Base-by-base conservation (phyloP, 2,888 invertebrate genomes). In the Andrena haemorrhoa region DNA sequence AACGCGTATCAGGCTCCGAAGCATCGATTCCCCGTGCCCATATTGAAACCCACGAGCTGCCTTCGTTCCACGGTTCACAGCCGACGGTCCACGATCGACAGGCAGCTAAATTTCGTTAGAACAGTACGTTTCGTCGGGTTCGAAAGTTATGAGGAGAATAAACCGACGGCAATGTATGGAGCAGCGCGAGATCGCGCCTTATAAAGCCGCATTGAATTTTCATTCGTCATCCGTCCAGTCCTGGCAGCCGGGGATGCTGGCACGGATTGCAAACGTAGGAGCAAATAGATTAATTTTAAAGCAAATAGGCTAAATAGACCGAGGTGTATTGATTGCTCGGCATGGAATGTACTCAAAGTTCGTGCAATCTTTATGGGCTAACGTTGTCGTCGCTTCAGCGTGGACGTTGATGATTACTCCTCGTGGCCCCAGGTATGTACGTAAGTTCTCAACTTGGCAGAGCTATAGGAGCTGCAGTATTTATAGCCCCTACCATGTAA, bases 271-370 rank as follows among this genome's bases (percentile, higher is more conserved):
- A 16, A 73, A 63, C 51, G 47, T 1, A 20, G 51, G 51, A 65
- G 82, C 77, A 75, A 75, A 73, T 64, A 74, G 33, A 49, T 35
- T 66, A 69, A 83, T 81, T 41, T 77, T 53, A 70, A 74, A 77
- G 79, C 65, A 71, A 86, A 79, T 75, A 71, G 70, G 68, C 71
- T 53, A 81, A 83, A 77, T 61, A 77, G 58, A 49, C 49, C 61
- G 51, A 33, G 26, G 61, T 20, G 51, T 76, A 77, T 83, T 51
- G 81, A 81, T 74, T 73, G 63, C 68, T 70, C 68, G 56, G 41
- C 64, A 29, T 70, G 26, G 49, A 47, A 63, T 63, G 26, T 66
- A 47, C 35, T 61, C 51, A 60, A 60, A n/a, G 51, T 41, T 56
- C 33, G 10, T 69, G 69, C 66, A 53, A 63, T 73, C 60, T 69